Base-by-base conservation (phyloP, 1,140 invertebrate genomes). In the Ceratoteleas bidentatus region DNA sequence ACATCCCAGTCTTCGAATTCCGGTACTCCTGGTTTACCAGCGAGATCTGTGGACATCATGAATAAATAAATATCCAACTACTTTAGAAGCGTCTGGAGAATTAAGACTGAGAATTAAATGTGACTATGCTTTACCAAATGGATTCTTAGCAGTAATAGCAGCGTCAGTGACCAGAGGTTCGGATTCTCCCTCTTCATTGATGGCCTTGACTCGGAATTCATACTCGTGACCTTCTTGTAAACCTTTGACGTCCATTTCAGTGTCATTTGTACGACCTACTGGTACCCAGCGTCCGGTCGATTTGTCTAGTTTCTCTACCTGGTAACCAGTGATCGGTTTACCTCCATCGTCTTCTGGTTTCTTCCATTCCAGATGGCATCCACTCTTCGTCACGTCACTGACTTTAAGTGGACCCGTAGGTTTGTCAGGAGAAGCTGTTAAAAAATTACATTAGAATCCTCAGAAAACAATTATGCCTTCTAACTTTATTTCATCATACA, bases 171-270 rank as follows among this genome's bases (percentile, higher is more conserved):
- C 96, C 53, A 99, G 88, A 15, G 98, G 97, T 85, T 99, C 98
- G 16, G 98, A 98, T 92, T 98, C 97, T 3, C 99, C 99, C 92
- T 99, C 98, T 57, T 98, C 97, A 87, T 99, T 99, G 50, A 99
- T 94, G n/a, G 99, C 98, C 87, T 96, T 98, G 0, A 99, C 98
- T 80, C 98, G 94, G 93, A 99, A 99, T 90, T 98, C 95, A 91
- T 99, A 99, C 86, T 98, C 96, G 88, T 99, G 97, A 15, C 97
- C 97, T 89, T 98, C 97, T 86, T 96, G 95, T 50, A 99, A 93
- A 52, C 97, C 98, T 86, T 96, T 97, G 34, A 99, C 94, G 82
- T 98, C 96, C 93, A 97, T 95, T 91, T 98, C 96, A 0, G 96
- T 95, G 84, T 97, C 96, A 82, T 94, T 94, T 7, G 96, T 95